Percentiles rank a stretch among this genome's conserved stretches.
Evolutionary conservation across 2,113 vertebrate species (phyloP).

Genomic region (Ammodytes dubius): DNA sequence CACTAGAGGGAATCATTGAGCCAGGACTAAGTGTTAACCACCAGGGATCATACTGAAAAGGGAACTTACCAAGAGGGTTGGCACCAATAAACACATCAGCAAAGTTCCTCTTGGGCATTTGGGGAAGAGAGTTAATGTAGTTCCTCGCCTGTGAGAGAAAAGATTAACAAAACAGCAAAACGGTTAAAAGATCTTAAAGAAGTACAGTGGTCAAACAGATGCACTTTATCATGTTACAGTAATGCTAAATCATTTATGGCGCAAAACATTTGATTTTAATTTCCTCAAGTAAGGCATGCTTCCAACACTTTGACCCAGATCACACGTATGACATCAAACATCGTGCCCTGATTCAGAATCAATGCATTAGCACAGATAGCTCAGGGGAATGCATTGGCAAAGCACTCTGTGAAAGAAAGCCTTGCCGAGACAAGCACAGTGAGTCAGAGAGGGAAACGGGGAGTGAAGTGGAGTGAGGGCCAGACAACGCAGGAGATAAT

Average conservation of each 20-base stretch:
- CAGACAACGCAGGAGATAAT: constrained; percentile 32
- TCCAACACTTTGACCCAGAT: constrained; percentile 17
- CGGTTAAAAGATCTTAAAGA: neutral
- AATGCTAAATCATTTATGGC: neutral
- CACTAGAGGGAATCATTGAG: constrained; percentile 62
- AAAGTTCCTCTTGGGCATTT: constrained; percentile 98
- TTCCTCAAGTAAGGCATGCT: neutral
- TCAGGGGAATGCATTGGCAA: constrained; percentile 44
- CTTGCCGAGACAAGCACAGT: constrained; percentile 58
- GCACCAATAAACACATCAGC: constrained; percentile 98
- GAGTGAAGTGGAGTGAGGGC: constrained; percentile 48
- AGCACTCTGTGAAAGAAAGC: constrained; percentile 50
- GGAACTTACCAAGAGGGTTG: constrained; percentile 93
- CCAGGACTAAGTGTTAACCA: neutral
- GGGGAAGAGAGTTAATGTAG: constrained; percentile 95
- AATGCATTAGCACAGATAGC: constrained; percentile 11
- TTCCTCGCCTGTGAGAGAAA: constrained; percentile 91
- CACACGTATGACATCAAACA: constrained; percentile 8
- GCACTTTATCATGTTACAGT: neutral
- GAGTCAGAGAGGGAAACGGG: constrained; percentile 66
- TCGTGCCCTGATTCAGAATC: constrained; percentile 11
- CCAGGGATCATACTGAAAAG: neutral
- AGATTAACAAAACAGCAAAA: constrained; percentile 22
- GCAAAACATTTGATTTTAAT: neutral
- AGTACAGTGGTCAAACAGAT: neutral